A percentile compares a stretch with the other conserved stretches of the same genome.
phyloP scores from a whole-genome alignment of 2,113 vertebrate species.

The Gnathonemus longibarbis region DNA sequence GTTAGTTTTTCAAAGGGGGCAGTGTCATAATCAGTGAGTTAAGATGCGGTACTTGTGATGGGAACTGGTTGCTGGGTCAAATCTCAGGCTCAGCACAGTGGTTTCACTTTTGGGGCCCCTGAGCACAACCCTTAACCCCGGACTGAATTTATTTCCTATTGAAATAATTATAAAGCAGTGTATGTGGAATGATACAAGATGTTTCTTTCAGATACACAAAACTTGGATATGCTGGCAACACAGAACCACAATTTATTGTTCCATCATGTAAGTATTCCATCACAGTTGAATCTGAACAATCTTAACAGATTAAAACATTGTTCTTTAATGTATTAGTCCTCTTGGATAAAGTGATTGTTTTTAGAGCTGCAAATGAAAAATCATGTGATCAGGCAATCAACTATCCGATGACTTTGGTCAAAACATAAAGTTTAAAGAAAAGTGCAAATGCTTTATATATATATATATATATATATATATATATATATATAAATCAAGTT shows the following conservation, averaged over 20 bases:
- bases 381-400: neutral
- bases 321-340: neutral
- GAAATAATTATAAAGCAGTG: neutral
- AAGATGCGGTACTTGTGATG: neutral
- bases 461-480: neutral
- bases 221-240: constrained; percentile 95
- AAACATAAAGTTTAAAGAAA: neutral
- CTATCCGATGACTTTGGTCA: neutral
- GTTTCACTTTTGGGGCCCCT: neutral
- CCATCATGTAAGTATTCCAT: constrained; percentile 85
- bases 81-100: neutral
- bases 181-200: constrained; percentile 20
- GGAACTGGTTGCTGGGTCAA: neutral
- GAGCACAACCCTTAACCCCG: neutral
- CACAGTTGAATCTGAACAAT: neutral
- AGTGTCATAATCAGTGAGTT: neutral
- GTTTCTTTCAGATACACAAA: constrained; percentile 80
- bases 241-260: constrained; percentile 96
- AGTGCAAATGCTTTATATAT: neutral
- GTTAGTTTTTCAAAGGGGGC: neutral
- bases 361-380: neutral
- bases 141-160: neutral
- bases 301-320: neutral
- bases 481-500: neutral
- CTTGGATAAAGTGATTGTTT: neutral